Base-by-base conservation (phyloP, 2,888 invertebrate species). In the Vesta saturnalis region DNA sequence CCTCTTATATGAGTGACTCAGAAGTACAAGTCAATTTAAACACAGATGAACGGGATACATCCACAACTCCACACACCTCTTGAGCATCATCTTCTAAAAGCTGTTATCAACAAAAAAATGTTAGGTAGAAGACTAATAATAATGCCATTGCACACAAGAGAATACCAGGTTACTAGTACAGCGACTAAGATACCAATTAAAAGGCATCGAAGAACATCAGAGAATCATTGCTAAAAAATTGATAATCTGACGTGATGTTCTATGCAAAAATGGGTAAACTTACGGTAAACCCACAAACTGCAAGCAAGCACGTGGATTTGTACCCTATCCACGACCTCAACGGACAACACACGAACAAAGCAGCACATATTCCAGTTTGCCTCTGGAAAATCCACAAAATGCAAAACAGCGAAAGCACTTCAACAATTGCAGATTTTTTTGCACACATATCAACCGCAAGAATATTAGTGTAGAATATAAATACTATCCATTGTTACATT, bases 211-310 rank as follows among this genome's bases (percentile, higher is more conserved):
- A 12, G 54, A 54, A 21, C 22, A 21, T n/a, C 54, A 54, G 22
- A 19, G 22, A 21, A 12, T 54, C 6, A 54, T 54, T 18, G 54
- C 54, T 3, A 22, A 54, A 54, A 54, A 54, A 21, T n/a, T 54
- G 14, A 21, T 54, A n/a, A 49, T 49, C 49, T 15, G 49, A 49
- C 49, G 49, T 49, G n/a, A 49, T 16, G 49, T 18, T 16, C 18
- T 54, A 54, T 22, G 21, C 18, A 21, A 8, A 18, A 22, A 54
- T 22, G 54, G 22, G 54, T 6, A 19, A 54, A 54, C 22, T 54
- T 16, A n/a, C 19, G 18, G 54, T 21, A 54, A 22, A 54, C 30
- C 30, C 30, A 30, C 30, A 30, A 30, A 30, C 30, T 6, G 30
- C 30, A 30, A 30, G 10, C 30, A 30, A 30, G 30, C 30, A 30